These are phyloP conservation scores for Rhaphigaster nebulosa DNA, from an alignment of 2,888 invertebrate genomes.

Conservation along the genomic window DNA sequence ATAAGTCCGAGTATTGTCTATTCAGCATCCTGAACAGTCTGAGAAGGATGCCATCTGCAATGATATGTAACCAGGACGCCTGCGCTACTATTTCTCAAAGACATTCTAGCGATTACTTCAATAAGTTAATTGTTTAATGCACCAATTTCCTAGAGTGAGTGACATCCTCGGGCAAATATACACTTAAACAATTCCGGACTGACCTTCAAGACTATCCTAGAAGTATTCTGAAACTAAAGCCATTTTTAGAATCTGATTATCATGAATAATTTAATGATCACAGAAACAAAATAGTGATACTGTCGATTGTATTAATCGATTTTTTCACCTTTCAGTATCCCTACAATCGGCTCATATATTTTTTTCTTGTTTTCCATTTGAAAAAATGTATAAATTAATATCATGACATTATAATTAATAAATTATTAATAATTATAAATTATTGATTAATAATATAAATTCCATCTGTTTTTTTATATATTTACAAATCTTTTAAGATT, in stretches of 20 bases:
- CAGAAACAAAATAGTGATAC: background rate
- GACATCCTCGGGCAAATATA: background rate
- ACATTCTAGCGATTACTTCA: background rate
- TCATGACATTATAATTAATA: too few relatives aligned
- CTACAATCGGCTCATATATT: too few relatives aligned
- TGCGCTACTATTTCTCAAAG: background rate
- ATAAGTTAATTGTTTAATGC: constrained; percentile 5
- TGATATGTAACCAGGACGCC: background rate
- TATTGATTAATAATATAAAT: too few relatives aligned
- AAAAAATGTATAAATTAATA: too few relatives aligned
- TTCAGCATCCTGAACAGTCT: background rate
- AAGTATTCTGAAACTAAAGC: background rate
- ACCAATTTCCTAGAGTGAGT: background rate
- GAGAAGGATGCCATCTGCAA: background rate
- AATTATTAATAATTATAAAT: too few relatives aligned
- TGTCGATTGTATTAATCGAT: too few relatives aligned
- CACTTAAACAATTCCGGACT: background rate
- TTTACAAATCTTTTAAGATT: too few relatives aligned
- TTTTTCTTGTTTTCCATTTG: too few relatives aligned
- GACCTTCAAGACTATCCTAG: background rate
- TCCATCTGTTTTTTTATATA: too few relatives aligned
- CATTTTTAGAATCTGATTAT: background rate
- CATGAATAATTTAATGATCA: background rate
- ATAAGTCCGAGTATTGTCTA: too few relatives aligned
- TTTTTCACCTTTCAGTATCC: too few relatives aligned